phyloP scores from a whole-genome alignment of 2,888 invertebrate species.

The Oxycera nigricornis region DNA sequence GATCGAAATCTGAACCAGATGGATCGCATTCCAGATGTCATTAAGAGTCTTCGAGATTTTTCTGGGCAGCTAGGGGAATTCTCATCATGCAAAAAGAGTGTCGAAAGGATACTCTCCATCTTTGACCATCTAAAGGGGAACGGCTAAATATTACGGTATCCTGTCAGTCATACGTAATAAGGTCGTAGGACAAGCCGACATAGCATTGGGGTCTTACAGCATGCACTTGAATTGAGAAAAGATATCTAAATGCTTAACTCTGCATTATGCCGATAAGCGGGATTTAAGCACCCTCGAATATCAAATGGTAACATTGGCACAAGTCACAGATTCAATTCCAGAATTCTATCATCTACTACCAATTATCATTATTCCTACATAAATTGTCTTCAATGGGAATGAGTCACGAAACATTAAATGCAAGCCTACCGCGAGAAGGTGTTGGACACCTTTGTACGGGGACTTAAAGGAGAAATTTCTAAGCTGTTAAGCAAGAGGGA shows the following conservation, averaged over 20 bases:
- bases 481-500: slow-evolving; percentile 33
- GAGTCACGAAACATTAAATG: slow-evolving; percentile 43
- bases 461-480: slow-evolving; percentile 46
- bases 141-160: not conserved
- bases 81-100: no score
- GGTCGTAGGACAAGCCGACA: slow-evolving; percentile 14
- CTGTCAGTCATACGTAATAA: not conserved
- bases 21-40: no score
- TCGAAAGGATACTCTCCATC: no score
- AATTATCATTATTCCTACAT: slow-evolving; percentile 49
- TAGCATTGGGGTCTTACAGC: not conserved
- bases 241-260: not conserved
- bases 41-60: no score
- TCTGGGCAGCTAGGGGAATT: no score
- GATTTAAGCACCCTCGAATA: slow-evolving; percentile 26
- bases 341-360: slow-evolving; percentile 44
- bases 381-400: slow-evolving; percentile 48
- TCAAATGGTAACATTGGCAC: slow-evolving; percentile 43
- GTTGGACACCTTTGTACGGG: slow-evolving; percentile 48
- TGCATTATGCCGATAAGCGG: not conserved
- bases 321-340: slow-evolving; percentile 8
- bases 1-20: no score
- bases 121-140: no score
- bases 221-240: not conserved
- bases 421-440: slow-evolving; percentile 47